phyloP scores from a whole-genome alignment of 2,113 vertebrate species.

The Lepus europaeus region DNA sequence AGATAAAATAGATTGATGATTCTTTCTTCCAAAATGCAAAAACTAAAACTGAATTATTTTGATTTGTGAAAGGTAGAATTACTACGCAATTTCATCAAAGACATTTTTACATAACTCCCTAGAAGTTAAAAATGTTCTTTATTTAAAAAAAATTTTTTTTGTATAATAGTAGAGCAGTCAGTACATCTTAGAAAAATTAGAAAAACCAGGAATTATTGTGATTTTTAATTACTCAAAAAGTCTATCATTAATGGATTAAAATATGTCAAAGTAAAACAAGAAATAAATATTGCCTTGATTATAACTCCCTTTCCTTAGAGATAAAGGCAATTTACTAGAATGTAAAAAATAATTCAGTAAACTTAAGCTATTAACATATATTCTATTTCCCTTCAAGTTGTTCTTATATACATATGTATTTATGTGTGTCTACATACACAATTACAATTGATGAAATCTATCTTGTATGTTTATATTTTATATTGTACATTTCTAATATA shows the following conservation, averaged over 20 bases:
- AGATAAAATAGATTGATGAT: slow-evolving; percentile 63
- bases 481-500: background rate
- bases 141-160: background rate
- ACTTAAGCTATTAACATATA: slow-evolving; percentile 21
- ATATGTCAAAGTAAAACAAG: slow-evolving; percentile 39
- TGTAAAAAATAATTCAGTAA: slow-evolving; percentile 23
- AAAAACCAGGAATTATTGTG: slow-evolving; percentile 32
- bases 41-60: slow-evolving; percentile 63
- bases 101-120: slow-evolving; percentile 10
- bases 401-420: background rate
- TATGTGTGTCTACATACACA: background rate
- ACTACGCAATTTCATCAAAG: slow-evolving; percentile 22
- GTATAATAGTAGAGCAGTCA: background rate
- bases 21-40: slow-evolving; percentile 68
- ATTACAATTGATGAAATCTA: background rate
- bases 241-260: background rate
- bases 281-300: slow-evolving; percentile 30
- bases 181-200: background rate
- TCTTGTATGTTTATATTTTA: slow-evolving; percentile 20
- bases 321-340: slow-evolving; percentile 44
- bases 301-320: background rate
- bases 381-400: background rate
- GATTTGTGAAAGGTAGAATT: background rate
- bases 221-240: no score
- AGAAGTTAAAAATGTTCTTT: slow-evolving; percentile 47